Evolutionary conservation across 2,113 vertebrate genomes (phyloP), one percentile per base, ranked within the genome.

Genomic region (Vireo altiloquus): DNA sequence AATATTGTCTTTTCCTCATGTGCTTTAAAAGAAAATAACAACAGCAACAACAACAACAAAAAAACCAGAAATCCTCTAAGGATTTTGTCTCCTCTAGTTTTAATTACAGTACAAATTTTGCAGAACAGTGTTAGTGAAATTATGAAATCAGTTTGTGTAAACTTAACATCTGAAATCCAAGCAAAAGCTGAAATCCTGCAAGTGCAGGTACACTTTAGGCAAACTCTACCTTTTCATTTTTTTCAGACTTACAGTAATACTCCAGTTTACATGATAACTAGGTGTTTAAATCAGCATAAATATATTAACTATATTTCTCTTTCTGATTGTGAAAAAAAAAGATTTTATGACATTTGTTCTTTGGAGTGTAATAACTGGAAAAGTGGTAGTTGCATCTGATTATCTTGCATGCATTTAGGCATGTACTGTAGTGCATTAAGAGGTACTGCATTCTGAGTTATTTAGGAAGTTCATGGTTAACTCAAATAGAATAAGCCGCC

Each of bases 401-500:
- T 74, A 82, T 86, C 86, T 25, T 92, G 19, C 59, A 37, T 7
- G 7, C 13, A 7, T 79, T 65, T 59, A 79, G 44, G 42, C 56
- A 60, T 82, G 70, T 86, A 21, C 49, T 86, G 15, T 72, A 63
- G 31, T 18, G 68, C 10, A 2, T 68, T 80, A 56, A 39, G 69
- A 80, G 60, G 35, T 49, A 69, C 35, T 66, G 47, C 14, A 23
- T 90, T 74, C 37, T 89, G 64, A 84, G 33, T 74, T 63, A 82
- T 72, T 92, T 87, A 82, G 46, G 39, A 95, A 81, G 70, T 89
- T 94, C 30, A 25, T 65, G 27, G 65, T 78, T 95, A 74, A 68
- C 74, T 87, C 49, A 94, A 97, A 91, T 61, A 87, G 82, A 92
- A 92, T 37, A 53, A 96, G 17, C 37, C 47, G 81, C 20, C 12